Percentiles rank a stretch among this genome's conserved stretches.
Conservation (phyloP, 2,888 invertebrate genomes). For the Phalangium opilio region DNA sequence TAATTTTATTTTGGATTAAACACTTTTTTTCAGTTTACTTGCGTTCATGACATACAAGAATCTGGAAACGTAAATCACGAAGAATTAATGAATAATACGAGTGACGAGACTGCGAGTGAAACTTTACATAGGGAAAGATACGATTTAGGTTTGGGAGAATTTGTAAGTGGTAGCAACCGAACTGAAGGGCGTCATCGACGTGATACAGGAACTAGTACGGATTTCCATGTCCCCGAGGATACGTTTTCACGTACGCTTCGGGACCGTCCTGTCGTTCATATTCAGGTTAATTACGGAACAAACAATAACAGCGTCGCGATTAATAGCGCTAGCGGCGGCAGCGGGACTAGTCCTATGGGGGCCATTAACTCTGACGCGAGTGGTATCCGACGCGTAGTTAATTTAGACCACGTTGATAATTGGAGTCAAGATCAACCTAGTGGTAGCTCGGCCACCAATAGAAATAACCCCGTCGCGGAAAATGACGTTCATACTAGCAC, state of each 20-base stretch:
- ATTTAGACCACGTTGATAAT: too few species aligned
- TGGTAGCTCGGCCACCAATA: too few species aligned
- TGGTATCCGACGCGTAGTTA: too few species aligned
- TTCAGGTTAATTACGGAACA: slow-evolving; percentile 11
- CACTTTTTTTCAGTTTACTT: slow-evolving; percentile 57
- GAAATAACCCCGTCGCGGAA: background rate
- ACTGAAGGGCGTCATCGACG: background rate
- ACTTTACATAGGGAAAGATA: background rate
- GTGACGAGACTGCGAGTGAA: slow-evolving; percentile 4
- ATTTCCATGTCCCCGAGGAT: background rate
- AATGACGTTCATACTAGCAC: background rate
- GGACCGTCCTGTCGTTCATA: slow-evolving; percentile 11
- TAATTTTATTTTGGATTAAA: too few species aligned
- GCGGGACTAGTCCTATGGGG: too few species aligned
- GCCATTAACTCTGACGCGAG: too few species aligned
- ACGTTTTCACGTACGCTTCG: background rate
- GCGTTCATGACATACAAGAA: slow-evolving; percentile 81
- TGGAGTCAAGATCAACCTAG: too few species aligned
- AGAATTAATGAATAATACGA: background rate
- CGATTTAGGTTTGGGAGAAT: background rate
- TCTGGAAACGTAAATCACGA: background rate
- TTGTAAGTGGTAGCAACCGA: background rate
- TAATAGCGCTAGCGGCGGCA: too few species aligned
- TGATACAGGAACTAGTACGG: background rate
- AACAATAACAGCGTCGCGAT: too few species aligned